Evolutionary conservation across 2,888 invertebrate genomes (phyloP).

Genomic region (Tipula lateralis): DNA sequence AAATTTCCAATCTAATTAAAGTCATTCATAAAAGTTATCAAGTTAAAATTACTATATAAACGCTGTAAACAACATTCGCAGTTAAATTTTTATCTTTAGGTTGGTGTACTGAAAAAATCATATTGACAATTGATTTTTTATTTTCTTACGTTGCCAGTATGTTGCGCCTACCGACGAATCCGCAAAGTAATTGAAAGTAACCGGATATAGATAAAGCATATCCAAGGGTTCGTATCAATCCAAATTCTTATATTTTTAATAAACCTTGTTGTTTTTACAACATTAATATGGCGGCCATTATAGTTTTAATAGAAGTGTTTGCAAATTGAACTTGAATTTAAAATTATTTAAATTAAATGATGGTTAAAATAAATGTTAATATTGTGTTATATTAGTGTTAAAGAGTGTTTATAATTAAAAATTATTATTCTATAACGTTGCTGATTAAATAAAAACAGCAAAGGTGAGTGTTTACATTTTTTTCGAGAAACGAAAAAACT

Average conservation of each 20-base stretch:
- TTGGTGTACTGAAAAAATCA: neutral
- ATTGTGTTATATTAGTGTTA: constrained; percentile 30
- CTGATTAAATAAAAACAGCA: constrained; percentile 30
- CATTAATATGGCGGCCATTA: constrained; percentile 29
- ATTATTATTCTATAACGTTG: neutral
- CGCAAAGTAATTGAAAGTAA: neutral
- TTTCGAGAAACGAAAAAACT: constrained; percentile 11
- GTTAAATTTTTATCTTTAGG: neutral
- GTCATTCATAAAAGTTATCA: too few species aligned
- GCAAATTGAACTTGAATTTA: constrained; percentile 30
- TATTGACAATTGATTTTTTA: neutral
- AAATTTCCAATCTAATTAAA: too few species aligned
- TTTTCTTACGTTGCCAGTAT: neutral
- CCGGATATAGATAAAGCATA: neutral
- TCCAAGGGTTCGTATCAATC: neutral
- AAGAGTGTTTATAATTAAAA: constrained; percentile 29
- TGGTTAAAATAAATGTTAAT: constrained; percentile 29
- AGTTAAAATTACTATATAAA: neutral
- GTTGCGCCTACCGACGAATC: neutral
- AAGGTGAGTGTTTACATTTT: constrained; percentile 30
- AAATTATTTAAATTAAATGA: constrained; percentile 25
- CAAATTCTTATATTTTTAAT: neutral
- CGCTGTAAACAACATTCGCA: neutral
- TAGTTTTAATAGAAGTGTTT: constrained; percentile 28
- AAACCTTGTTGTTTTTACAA: constrained; percentile 29